These are phyloP conservation scores for Lochmaea crataegi DNA, from an alignment of 2,888 invertebrate species.

Conservation along the genomic window DNA sequence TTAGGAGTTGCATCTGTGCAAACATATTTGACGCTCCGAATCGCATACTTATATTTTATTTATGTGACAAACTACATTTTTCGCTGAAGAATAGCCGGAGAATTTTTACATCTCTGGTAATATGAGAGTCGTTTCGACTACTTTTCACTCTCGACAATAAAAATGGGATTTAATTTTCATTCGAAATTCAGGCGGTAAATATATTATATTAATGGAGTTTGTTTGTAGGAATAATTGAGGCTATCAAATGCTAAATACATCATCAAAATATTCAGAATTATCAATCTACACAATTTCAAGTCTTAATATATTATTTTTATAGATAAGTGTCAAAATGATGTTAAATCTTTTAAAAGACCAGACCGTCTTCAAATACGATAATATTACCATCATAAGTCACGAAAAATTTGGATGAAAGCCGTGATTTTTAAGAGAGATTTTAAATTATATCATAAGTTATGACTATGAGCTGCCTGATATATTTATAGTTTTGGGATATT, in stretches of 20 bases:
- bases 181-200: neutral
- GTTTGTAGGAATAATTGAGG: too few relatives aligned
- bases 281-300: too few relatives aligned
- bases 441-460: neutral
- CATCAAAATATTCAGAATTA: too few relatives aligned
- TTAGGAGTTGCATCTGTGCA: conserved; percentile 35
- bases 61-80: conserved; percentile 38
- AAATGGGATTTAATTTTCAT: conserved; percentile 28
- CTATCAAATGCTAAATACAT: too few relatives aligned
- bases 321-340: too few relatives aligned
- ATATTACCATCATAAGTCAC: neutral
- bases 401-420: neutral
- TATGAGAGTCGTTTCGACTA: conserved; percentile 29
- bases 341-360: conserved; percentile 4
- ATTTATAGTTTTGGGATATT: too few relatives aligned
- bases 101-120: conserved; percentile 27
- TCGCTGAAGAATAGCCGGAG: conserved; percentile 32
- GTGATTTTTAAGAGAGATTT: neutral
- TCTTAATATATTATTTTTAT: too few relatives aligned
- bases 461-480: neutral
- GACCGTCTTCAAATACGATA: neutral
- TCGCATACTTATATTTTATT: conserved; percentile 39
- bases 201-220: neutral
- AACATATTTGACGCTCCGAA: conserved; percentile 38
- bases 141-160: conserved; percentile 32